A percentile compares a stretch with the other conserved stretches of the same genome.
phyloP scores from a whole-genome alignment of 2,888 invertebrate species.

The Ptilodon capucinus region DNA sequence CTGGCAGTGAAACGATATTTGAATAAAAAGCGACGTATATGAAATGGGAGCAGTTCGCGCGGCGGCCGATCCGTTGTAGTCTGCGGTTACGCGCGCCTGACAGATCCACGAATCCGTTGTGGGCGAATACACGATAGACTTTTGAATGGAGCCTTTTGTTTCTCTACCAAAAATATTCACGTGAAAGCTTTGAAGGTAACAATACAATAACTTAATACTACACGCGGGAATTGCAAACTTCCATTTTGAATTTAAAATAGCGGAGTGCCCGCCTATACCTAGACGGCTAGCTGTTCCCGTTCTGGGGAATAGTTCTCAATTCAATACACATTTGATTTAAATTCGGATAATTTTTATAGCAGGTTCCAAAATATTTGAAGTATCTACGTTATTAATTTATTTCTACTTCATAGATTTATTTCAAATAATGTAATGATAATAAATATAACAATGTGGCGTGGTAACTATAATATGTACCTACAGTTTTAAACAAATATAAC shows the following conservation, averaged over 20 bases:
- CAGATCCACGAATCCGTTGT: slow-evolving; percentile 64
- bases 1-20: slow-evolving; percentile 31
- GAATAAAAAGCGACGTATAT: slow-evolving; percentile 44
- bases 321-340: too few species aligned
- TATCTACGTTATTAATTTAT: too few species aligned
- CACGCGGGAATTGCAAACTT: slow-evolving; percentile 20
- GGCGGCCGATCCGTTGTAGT: slow-evolving; percentile 55
- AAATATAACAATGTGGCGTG: too few species aligned
- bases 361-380: too few species aligned
- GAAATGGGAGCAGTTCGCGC: slow-evolving; percentile 35
- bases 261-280: not conserved
- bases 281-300: not conserved
- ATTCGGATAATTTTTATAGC: too few species aligned
- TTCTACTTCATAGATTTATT: too few species aligned
- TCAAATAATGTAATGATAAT: too few species aligned
- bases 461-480: too few species aligned
- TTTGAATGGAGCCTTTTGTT: slow-evolving; percentile 65
- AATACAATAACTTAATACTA: slow-evolving; percentile 36
- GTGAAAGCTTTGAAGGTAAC: slow-evolving; percentile 45
- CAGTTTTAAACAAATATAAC: not conserved
- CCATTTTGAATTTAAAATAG: slow-evolving; percentile 9
- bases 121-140: slow-evolving; percentile 62
- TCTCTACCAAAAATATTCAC: slow-evolving; percentile 48
- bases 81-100: slow-evolving; percentile 67
- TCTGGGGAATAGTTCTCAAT: not conserved